A percentile compares a stretch with the other conserved stretches of the same genome.
These are phyloP conservation scores for Anguilla pacifica DNA, from an alignment of 2,797 vertebrate species.

Conservation along the genomic window DNA sequence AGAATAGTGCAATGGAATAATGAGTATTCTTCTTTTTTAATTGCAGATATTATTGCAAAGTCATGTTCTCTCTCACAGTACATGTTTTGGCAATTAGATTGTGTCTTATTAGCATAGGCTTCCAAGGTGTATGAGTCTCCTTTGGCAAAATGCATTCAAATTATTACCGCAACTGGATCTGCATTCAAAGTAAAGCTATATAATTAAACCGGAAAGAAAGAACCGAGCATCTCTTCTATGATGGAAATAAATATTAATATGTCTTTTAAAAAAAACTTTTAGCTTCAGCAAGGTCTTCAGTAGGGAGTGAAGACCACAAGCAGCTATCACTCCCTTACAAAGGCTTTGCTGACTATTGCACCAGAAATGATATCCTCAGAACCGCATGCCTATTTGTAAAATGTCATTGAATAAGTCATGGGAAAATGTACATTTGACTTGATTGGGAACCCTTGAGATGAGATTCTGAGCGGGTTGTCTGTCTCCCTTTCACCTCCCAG, in stretches of 20 bases:
- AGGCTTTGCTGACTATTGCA: too few species aligned
- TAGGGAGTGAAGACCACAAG: too few species aligned
- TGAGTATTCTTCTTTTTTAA: background rate
- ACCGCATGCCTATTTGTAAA: too few species aligned
- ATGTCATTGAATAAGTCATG: too few species aligned
- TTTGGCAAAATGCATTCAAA: background rate
- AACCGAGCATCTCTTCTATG: too few species aligned
- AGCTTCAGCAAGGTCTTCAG: too few species aligned
- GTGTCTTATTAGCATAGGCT: background rate
- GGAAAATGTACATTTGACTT: too few species aligned
- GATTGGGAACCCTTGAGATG: background rate
- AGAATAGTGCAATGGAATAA: background rate
- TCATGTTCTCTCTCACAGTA: background rate
- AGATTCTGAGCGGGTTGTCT: background rate
- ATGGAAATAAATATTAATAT: too few species aligned
- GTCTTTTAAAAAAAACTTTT: too few species aligned
- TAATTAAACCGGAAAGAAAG: too few species aligned
- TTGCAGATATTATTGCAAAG: background rate
- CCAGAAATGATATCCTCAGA: too few species aligned
- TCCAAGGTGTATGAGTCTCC: background rate
- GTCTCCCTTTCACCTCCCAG: conserved; percentile 62
- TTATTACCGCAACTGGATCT: background rate
- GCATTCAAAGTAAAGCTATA: background rate
- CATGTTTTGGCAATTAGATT: background rate
- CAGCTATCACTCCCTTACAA: too few species aligned